Evolutionary conservation across 23 tunicate genomes (phyloP).

Genomic region (Phallusia fumigata): DNA sequence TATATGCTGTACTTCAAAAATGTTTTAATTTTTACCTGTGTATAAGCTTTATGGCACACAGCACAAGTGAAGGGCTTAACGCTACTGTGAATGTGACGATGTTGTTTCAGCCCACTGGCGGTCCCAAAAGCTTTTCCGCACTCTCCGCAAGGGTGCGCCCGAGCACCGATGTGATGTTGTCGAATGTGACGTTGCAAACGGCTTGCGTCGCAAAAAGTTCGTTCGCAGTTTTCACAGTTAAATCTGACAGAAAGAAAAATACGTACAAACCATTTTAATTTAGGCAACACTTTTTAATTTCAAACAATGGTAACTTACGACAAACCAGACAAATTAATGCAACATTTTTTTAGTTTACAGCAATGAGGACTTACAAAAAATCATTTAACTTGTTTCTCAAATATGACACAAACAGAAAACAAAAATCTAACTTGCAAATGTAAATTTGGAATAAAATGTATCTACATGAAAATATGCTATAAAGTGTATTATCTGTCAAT

Average conservation of each 20-base stretch:
- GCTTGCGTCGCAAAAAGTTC: neutral
- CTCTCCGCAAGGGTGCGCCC: conserved; percentile 45
- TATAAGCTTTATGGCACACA: conserved; percentile 48
- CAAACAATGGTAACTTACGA: too few species aligned
- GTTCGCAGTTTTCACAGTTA: conserved; percentile 76
- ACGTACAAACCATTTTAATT: too few species aligned
- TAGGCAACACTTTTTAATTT: too few species aligned
- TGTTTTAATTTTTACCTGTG: conserved; percentile 28
- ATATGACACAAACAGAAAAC: too few species aligned
- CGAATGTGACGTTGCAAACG: conserved; percentile 28
- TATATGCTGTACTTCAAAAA: neutral
- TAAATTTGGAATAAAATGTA: too few species aligned
- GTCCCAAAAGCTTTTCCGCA: conserved; percentile 48
- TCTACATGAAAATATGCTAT: too few species aligned
- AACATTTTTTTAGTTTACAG: too few species aligned
- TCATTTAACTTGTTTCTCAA: too few species aligned
- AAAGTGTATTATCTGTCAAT: too few species aligned
- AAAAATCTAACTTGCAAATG: too few species aligned
- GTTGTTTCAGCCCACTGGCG: conserved; percentile 53
- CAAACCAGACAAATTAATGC: too few species aligned
- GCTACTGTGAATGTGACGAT: conserved; percentile 56
- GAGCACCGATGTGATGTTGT: conserved; percentile 25
- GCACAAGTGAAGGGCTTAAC: conserved; percentile 46
- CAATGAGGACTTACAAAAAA: too few species aligned
- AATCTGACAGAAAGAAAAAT: conserved; percentile 22